Evolutionary conservation across 2,113 vertebrate species (phyloP).

Genomic region (Hymenochirus boettgeri): DNA sequence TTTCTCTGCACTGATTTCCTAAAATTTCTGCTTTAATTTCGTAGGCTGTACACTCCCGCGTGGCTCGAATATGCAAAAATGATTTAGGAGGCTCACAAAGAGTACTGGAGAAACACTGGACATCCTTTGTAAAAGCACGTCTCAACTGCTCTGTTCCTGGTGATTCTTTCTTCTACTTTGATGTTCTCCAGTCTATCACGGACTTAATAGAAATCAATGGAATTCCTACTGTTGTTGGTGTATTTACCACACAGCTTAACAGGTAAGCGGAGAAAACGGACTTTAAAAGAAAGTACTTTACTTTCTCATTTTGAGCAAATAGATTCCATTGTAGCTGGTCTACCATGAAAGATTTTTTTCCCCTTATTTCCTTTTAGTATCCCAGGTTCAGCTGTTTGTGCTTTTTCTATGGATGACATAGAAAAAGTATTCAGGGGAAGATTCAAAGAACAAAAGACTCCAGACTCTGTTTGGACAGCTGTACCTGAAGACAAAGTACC

Average conservation of each 20-base stretch:
- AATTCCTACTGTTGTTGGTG: slow-evolving; percentile 80
- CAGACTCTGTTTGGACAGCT: slow-evolving; percentile 95
- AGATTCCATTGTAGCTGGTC: slow-evolving; percentile 9
- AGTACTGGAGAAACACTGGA: slow-evolving; percentile 97
- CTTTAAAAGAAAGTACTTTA: slow-evolving; percentile 21
- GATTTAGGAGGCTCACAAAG: slow-evolving; percentile 96
- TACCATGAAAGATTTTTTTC: slow-evolving; percentile 37
- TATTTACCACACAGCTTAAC: slow-evolving; percentile 97
- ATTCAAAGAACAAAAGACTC: slow-evolving; percentile 95
- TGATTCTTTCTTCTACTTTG: slow-evolving; percentile 98
- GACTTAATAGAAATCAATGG: slow-evolving; percentile 90
- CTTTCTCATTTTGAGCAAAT: slow-evolving; percentile 2
- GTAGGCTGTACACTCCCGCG: slow-evolving; percentile 93
- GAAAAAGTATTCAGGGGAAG: slow-evolving; percentile 89
- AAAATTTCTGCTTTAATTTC: slow-evolving; percentile 7
- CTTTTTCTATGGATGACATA: slow-evolving; percentile 94
- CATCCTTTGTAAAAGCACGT: slow-evolving; percentile 92
- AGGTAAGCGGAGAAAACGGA: slow-evolving; percentile 69
- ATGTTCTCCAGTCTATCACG: slow-evolving; percentile 93
- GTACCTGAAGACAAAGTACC: slow-evolving; percentile 93
- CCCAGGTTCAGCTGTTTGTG: slow-evolving; percentile 93
- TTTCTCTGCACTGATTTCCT: slow-evolving; percentile 46
- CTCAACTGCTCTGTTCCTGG: slow-evolving; percentile 95
- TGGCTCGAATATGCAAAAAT: slow-evolving; percentile 97
- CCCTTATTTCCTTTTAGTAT: slow-evolving; percentile 68